Conservation (phyloP, 2,888 invertebrate species). For the Cartodere bifasciata region DNA sequence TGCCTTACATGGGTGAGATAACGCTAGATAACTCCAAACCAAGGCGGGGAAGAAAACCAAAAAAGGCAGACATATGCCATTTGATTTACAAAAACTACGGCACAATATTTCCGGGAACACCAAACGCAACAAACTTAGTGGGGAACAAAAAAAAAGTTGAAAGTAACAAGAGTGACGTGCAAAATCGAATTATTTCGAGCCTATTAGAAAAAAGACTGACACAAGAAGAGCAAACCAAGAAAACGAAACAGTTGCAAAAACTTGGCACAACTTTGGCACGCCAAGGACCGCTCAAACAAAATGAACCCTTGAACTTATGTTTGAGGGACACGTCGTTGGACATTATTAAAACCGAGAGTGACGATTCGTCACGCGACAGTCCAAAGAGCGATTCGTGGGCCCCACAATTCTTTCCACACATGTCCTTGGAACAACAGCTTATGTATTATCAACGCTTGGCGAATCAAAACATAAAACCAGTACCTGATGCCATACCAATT, state of each 20-base stretch:
- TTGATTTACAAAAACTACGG: slow-evolving; percentile 86
- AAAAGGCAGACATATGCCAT: slow-evolving; percentile 86
- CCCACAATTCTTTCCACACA: slow-evolving; percentile 15
- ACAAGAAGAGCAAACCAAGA: slow-evolving; percentile 45
- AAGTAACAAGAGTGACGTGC: slow-evolving; percentile 47
- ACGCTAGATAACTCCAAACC: slow-evolving; percentile 80
- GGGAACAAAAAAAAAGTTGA: slow-evolving; percentile 13
- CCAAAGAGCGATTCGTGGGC: slow-evolving; percentile 10
- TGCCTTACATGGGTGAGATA: slow-evolving; percentile 89
- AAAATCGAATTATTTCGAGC: slow-evolving; percentile 56
- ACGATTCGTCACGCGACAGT: not conserved
- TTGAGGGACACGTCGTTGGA: slow-evolving; percentile 55
- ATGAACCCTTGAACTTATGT: slow-evolving; percentile 75
- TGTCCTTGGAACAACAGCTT: slow-evolving; percentile 57
- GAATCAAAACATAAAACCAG: slow-evolving; percentile 24
- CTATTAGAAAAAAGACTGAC: slow-evolving; percentile 56
- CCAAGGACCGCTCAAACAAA: slow-evolving; percentile 31
- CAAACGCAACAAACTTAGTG: slow-evolving; percentile 32
- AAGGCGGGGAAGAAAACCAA: slow-evolving; percentile 74
- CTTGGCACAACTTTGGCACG: slow-evolving; percentile 2
- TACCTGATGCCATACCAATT: slow-evolving; percentile 16
- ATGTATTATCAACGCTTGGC: slow-evolving; percentile 65
- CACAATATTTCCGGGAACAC: slow-evolving; percentile 68
- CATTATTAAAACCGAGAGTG: not conserved
- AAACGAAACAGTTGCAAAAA: slow-evolving; percentile 15